Evolutionary conservation across 2,113 vertebrate genomes (phyloP).

Genomic region (Rhipidura dahli): DNA sequence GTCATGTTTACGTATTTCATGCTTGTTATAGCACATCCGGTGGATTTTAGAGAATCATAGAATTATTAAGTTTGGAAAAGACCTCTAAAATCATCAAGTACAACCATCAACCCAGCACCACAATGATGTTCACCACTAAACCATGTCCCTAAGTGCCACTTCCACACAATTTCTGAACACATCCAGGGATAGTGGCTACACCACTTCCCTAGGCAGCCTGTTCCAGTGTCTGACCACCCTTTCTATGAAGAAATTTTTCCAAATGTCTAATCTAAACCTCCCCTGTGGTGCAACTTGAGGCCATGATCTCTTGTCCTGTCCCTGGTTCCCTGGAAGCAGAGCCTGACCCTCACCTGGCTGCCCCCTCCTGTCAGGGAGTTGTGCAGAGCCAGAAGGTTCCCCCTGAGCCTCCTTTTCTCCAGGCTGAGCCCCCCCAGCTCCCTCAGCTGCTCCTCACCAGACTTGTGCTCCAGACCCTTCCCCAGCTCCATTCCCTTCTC

Average conservation of each 20-base stretch:
- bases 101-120: not conserved
- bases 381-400: fast-evolving
- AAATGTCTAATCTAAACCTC: not conserved
- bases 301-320: not conserved
- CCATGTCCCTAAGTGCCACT: not conserved
- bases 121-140: not conserved
- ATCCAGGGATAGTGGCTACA: not conserved
- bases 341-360: fast-evolving
- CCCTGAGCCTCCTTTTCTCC: not conserved
- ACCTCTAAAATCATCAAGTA: not conserved
- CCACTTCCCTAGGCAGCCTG: not conserved
- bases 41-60: not conserved
- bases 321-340: not conserved
- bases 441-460: not conserved
- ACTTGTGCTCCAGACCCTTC: not conserved
- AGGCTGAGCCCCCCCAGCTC: not conserved
- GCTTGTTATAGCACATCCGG: not conserved
- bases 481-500: fast-evolving
- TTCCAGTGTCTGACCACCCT: not conserved
- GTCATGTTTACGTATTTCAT: not conserved
- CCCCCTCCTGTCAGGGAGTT: not conserved
- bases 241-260: not conserved
- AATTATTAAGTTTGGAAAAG: not conserved
- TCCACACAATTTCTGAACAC: not conserved
- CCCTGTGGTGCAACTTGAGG: too few relatives aligned